Base-by-base conservation (phyloP, 2,797 vertebrate species). In the Scolopax bukidnonensis region DNA sequence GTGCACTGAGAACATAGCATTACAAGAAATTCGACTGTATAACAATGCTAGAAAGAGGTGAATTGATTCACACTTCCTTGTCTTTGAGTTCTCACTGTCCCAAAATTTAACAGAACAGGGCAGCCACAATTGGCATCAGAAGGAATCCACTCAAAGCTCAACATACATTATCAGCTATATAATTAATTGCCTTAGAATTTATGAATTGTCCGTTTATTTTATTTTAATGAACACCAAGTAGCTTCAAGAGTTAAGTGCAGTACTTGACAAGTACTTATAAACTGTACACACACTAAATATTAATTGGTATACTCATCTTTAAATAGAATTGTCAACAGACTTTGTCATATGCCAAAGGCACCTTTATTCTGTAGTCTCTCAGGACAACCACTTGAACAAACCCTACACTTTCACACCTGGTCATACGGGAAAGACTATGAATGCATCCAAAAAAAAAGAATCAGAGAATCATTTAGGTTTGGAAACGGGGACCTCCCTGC, bases 361-460 rank as follows among this genome's bases (percentile, higher is more conserved):
- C 20, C 5, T 69, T n/a, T 56, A 43, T 16, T 41, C 36, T 51
- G 30, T 3, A 36, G 17, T 45, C 8, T 59, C 50, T 68, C 32
- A 54, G 61, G 53, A 64, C 40, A 88, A 12, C 4, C 8, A 15
- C 27, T 63, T 78, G 15, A 88, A 30, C 27, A 77, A 59, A 70
- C 5, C 0, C 0, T 33, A 36, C 47, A 64, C 40, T 47, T 28
- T 54, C 56, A 65, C 47, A 70, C 17, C 24, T 28, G 5, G 19
- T 57, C 28, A 14, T 32, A 68, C 1, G 11, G 36, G 20, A 48
- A 87, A 69, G 36, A 48, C 11, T 43, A 45, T 2, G 6, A 56
- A 88, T 4, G 27, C 47, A 78, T 56, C 21, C 41, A 47, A 40
- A 89, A 11, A 43, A 3, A 40, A 3, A 61, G 38, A 40, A 61